phyloP scores from a whole-genome alignment of 2,888 invertebrate species.

The Drosophila formosana region DNA sequence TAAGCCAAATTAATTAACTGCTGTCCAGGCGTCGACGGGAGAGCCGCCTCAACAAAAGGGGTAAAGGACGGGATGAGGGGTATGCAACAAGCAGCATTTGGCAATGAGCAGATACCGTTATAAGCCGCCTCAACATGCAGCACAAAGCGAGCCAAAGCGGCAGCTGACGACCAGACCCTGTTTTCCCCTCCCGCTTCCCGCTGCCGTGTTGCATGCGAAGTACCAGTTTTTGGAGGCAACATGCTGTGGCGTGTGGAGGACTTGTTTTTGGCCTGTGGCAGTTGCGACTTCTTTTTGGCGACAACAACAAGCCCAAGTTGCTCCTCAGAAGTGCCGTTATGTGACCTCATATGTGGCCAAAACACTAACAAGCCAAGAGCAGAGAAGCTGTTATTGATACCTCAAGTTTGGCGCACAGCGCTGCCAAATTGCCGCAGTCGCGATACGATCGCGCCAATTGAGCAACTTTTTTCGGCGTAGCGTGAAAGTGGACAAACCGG shows the following conservation, averaged over 20 bases:
- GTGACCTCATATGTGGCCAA: constrained; percentile 72
- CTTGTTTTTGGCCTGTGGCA: constrained; percentile 71
- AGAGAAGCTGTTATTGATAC: constrained; percentile 46
- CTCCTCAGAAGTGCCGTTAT: constrained; percentile 61
- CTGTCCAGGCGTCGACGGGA: constrained; percentile 19
- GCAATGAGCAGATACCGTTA: constrained; percentile 63
- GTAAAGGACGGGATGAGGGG: not conserved
- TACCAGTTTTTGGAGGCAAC: constrained; percentile 36
- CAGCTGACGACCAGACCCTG: constrained; percentile 40
- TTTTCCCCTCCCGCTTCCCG: not conserved
- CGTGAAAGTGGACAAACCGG: constrained; percentile 67
- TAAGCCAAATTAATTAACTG: constrained; percentile 71
- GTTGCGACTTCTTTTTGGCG: constrained; percentile 40
- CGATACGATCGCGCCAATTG: constrained; percentile 55
- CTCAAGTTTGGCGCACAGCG: constrained; percentile 48
- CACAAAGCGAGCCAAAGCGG: constrained; percentile 38
- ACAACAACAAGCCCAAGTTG: constrained; percentile 31
- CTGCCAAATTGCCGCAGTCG: constrained; percentile 51
- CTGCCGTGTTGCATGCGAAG: constrained; percentile 22
- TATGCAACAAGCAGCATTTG: constrained; percentile 42
- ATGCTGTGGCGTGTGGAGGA: constrained; percentile 37
- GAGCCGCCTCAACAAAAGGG: not conserved
- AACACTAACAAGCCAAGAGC: constrained; percentile 22
- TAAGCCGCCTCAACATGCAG: constrained; percentile 42
- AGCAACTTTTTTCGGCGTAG: constrained; percentile 42